A percentile compares a stretch with the other conserved stretches of the same genome.
phyloP scores from a whole-genome alignment of 2,888 invertebrate genomes.

The Papilio protenor region DNA sequence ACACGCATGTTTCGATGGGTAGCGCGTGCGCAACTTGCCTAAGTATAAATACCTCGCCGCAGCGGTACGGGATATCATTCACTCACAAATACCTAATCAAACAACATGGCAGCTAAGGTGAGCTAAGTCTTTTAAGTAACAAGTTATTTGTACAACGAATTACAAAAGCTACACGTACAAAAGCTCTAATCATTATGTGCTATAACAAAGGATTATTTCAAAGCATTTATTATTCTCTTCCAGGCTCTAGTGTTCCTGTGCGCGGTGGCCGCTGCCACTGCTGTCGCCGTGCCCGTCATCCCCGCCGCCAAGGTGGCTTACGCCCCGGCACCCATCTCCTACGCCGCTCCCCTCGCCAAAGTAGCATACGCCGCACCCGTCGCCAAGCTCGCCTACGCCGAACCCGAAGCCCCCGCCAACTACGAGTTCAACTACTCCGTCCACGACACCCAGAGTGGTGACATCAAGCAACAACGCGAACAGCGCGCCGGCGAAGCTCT shows the following conservation, averaged over 20 bases:
- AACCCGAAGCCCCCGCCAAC: conserved; percentile 70
- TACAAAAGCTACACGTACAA: neutral
- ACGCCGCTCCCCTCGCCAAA: conserved; percentile 53
- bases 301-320: conserved; percentile 49
- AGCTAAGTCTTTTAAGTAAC: conserved; percentile 53
- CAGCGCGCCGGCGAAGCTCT: conserved; percentile 73
- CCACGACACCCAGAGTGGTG: conserved; percentile 74
- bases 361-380: conserved; percentile 59
- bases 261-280: conserved; percentile 57
- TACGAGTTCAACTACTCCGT: conserved; percentile 79
- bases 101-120: conserved; percentile 77
- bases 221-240: conserved; percentile 6
- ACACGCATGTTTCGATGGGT: conserved; percentile 44
- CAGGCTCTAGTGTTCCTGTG: conserved; percentile 66
- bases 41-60: conserved; percentile 67
- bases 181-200: neutral
- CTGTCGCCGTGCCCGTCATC: conserved; percentile 46
- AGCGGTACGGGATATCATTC: conserved; percentile 59
- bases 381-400: conserved; percentile 66
- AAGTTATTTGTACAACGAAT: neutral
- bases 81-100: conserved; percentile 61
- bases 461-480: conserved; percentile 78
- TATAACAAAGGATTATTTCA: neutral
- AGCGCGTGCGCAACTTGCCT: conserved; percentile 44
- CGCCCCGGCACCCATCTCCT: conserved; percentile 39